Conservation (phyloP, 2,113 vertebrate genomes). For the Engystomops pustulosus region DNA sequence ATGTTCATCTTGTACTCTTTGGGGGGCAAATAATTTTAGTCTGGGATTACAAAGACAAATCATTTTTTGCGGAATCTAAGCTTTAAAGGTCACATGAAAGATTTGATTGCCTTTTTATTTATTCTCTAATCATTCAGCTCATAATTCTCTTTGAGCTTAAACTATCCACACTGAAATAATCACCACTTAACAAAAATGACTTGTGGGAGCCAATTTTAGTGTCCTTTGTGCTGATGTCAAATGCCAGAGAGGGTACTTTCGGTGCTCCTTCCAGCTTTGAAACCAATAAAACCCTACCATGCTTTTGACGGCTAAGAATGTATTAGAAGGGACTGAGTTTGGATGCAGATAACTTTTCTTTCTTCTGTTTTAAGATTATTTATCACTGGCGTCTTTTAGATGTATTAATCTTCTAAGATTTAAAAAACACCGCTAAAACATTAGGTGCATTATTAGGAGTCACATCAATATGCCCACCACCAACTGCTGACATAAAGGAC, state of each 20-base stretch:
- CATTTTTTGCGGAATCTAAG: constrained; percentile 3
- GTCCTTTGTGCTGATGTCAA: constrained; percentile 43
- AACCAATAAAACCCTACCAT: neutral
- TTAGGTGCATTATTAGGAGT: no score
- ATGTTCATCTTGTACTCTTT: neutral
- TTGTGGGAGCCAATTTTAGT: constrained; percentile 50
- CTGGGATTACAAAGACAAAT: neutral
- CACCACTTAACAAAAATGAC: constrained; percentile 58
- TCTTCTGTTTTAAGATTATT: no score
- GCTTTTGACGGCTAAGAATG: neutral
- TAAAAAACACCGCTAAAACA: no score
- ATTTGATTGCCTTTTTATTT: constrained; percentile 55
- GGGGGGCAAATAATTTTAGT: neutral
- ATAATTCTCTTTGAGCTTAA: constrained; percentile 57
- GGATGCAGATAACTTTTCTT: no score
- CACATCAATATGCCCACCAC: no score
- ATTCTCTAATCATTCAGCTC: constrained; percentile 54
- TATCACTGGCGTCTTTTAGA: no score
- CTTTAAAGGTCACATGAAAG: constrained; percentile 47
- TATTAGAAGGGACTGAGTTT: neutral
- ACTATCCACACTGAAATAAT: constrained; percentile 50
- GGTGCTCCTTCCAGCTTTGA: neutral
- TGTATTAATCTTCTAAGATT: no score
- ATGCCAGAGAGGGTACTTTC: constrained; percentile 36
- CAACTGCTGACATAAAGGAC: no score